Base-by-base conservation (phyloP, 2,113 vertebrate species). In the Mesoclemmys tuberculata region DNA sequence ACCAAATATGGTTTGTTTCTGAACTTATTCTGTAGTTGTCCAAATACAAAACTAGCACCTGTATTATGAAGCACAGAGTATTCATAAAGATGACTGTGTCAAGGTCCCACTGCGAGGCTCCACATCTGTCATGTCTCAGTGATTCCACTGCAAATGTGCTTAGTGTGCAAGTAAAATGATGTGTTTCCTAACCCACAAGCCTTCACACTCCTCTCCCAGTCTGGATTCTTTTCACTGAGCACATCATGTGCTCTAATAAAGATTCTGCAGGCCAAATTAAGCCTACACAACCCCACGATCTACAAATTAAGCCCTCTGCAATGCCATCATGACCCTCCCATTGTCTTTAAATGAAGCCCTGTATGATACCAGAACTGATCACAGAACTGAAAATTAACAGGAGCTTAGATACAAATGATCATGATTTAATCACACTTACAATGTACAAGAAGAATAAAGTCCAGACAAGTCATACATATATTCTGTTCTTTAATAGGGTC, bases 1-100 rank as follows among this genome's bases (percentile, higher is more conserved):
- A 1, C 6, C 19, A 64, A 92, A 19, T 13, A 56, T 0, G 0
- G 48, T 41, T 11, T 52, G 75, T 51, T n/a, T 87, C 83, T n/a
- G 21, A 29, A 80, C 29, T 13, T 16, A 7, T 27, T 93, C 78
- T 83, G 21, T 61, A 81, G 27, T 18, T 79, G 35, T 41, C 35
- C 51, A 80, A 35, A 38, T 38, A 80, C 22, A 54, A 26, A n/a
- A 10, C 51, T 54, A n/a, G 26, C 38, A 26, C 26, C 22, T 55
- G 35, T 11, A 16, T 10, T 19, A 38, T 35, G 19, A 71, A 38
- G n/a, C 64, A 38, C 35, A 10, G 64, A n/a, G 44, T 35, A 27
- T 14, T 38, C 13, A 18, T 49, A 49, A 87, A 87, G 58, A 2
- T 38, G 10, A 38, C n/a, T 38, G 5, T n/a, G 14, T 8, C 16